Evolutionary conservation across 2,113 vertebrate species (phyloP).

Genomic region (Proterorhinus semilunaris): DNA sequence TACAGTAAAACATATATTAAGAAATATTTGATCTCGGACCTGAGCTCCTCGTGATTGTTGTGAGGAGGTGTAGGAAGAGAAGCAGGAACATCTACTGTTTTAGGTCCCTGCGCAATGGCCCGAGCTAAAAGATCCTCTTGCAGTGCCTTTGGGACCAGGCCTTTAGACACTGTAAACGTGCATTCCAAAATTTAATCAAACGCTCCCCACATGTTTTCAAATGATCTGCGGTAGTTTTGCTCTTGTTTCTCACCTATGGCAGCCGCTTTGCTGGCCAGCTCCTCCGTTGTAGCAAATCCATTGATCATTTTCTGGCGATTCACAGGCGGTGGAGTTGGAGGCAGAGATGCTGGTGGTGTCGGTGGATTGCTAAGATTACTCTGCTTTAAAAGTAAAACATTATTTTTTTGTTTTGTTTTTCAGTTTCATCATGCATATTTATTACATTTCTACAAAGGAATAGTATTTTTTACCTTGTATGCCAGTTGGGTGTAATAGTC

Average conservation of each 20-base stretch:
- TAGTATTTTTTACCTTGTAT: slow-evolving; percentile 77
- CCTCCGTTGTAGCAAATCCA: slow-evolving; percentile 94
- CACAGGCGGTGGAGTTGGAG: slow-evolving; percentile 94
- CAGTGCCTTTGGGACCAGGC: slow-evolving; percentile 87
- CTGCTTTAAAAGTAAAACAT: slow-evolving; percentile 78
- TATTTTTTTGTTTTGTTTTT: slow-evolving; percentile 26
- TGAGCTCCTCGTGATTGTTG: slow-evolving; percentile 96
- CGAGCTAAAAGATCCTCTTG: slow-evolving; percentile 89
- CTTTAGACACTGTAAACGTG: slow-evolving; percentile 82
- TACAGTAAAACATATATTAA: neutral
- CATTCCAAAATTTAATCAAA: neutral
- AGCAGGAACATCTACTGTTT: slow-evolving; percentile 95
- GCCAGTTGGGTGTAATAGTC: slow-evolving; percentile 98
- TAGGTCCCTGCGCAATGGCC: slow-evolving; percentile 91
- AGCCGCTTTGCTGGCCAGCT: slow-evolving; percentile 90
- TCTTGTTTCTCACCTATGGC: slow-evolving; percentile 79
- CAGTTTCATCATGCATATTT: neutral
- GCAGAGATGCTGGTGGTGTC: slow-evolving; percentile 95
- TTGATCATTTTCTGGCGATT: slow-evolving; percentile 96
- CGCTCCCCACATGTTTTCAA: neutral
- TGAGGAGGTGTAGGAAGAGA: slow-evolving; percentile 97
- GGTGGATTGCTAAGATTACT: slow-evolving; percentile 99
- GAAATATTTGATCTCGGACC: slow-evolving; percentile 66
- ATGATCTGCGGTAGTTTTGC: neutral
- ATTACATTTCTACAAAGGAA: neutral